Percentiles rank a stretch among this genome's conserved stretches.
Evolutionary conservation across 2,113 vertebrate genomes (phyloP).

Genomic region (Loxodonta africana): DNA sequence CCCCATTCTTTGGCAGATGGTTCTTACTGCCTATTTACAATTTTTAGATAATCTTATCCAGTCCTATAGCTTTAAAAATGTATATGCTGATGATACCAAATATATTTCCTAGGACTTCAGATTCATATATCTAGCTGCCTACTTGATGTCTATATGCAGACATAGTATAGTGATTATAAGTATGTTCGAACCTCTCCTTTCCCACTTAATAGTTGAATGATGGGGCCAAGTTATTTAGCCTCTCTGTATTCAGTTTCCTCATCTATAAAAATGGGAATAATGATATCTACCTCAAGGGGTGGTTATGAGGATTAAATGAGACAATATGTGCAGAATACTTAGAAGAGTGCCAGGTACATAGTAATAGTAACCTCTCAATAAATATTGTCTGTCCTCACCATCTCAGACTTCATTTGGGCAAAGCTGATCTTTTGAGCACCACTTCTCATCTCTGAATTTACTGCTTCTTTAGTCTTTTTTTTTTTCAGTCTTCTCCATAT

Average conservation of each 20-base stretch:
- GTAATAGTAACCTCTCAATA: neutral
- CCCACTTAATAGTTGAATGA: neutral
- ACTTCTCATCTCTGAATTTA: neutral
- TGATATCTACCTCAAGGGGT: neutral
- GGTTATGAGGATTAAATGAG: slow-evolving; percentile 37
- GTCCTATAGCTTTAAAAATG: neutral
- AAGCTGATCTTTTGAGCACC: neutral
- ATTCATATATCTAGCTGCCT: neutral
- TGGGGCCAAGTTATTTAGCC: neutral
- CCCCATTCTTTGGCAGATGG: neutral
- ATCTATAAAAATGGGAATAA: slow-evolving; percentile 20
- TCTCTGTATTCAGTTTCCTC: neutral
- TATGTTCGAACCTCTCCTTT: slow-evolving; percentile 30
- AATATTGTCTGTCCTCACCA: neutral
- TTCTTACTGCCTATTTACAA: neutral
- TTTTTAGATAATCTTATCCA: neutral
- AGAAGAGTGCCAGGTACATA: neutral
- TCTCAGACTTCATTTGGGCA: neutral
- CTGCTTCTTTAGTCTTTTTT: neutral
- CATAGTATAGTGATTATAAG: neutral
- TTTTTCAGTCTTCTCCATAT: neutral
- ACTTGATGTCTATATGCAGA: neutral
- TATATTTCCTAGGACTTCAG: slow-evolving; percentile 13
- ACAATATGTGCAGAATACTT: neutral
- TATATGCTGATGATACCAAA: neutral